A percentile compares a stretch with the other conserved stretches of the same genome.
These are phyloP conservation scores for Heliornis fulica DNA, from an alignment of 2,113 vertebrate species.

Conservation along the genomic window DNA sequence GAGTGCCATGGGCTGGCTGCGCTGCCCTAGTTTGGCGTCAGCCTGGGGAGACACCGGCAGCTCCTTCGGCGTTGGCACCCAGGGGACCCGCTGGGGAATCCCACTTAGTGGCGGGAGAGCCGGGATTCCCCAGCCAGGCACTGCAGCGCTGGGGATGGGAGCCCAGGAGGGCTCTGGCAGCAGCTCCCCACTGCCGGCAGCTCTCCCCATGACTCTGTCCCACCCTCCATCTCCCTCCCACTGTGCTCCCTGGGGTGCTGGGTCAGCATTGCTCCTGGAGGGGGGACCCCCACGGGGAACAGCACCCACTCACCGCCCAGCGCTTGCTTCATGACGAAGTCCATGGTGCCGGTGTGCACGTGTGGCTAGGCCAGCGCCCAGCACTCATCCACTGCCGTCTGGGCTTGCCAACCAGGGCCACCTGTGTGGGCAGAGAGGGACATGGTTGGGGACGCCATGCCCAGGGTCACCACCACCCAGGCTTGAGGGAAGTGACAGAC, in stretches of 20 bases:
- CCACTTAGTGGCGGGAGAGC: background rate
- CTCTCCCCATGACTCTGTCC: background rate
- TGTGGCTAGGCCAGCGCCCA: conserved; percentile 38
- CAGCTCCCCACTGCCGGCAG: fast-evolving
- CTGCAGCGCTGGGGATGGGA: background rate
- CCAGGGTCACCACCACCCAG: background rate
- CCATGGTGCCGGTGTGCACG: conserved; percentile 35
- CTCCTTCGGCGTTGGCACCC: conserved; percentile 7
- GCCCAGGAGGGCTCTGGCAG: background rate
- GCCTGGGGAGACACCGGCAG: background rate
- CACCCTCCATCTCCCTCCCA: background rate
- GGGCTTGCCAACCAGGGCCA: conserved; percentile 16
- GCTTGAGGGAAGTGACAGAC: fast-evolving
- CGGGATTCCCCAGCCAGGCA: conserved; percentile 4
- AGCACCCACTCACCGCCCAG: conserved; percentile 54
- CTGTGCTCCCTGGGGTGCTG: fast-evolving
- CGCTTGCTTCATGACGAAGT: conserved; percentile 67
- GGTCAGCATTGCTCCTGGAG: fast-evolving
- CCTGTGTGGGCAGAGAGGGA: conserved; percentile 6
- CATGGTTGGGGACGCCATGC: fast-evolving
- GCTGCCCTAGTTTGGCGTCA: background rate
- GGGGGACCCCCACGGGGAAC: background rate
- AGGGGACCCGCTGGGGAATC: conserved; percentile 24
- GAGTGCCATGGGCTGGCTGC: background rate
- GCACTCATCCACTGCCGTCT: conserved; percentile 23